Evolutionary conservation across 2,797 vertebrate species (phyloP).

Genomic region (Siniperca scherzeri): DNA sequence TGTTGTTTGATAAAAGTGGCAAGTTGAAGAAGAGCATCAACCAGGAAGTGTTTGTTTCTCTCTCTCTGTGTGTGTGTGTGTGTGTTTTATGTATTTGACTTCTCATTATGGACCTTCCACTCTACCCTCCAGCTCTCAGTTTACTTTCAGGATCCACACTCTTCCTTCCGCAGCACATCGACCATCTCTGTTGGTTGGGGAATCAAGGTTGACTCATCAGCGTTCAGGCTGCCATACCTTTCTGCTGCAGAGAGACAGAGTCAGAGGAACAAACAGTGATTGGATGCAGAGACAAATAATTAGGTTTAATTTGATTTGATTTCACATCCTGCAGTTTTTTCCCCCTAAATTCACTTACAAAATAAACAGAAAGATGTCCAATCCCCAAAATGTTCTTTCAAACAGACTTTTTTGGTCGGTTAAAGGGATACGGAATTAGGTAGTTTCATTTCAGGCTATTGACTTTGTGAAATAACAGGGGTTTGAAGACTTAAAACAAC

Average conservation of each 20-base stretch:
- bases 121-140: constrained; percentile 6
- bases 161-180: background rate
- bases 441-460: no score
- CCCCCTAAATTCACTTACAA: no score
- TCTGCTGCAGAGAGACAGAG: background rate
- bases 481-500: no score
- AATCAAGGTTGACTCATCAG: background rate
- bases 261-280: background rate
- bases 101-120: background rate
- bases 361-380: no score
- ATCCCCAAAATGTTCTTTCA: no score
- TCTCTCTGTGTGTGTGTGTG: background rate
- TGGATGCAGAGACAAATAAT: background rate
- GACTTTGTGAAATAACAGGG: no score
- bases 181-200: background rate
- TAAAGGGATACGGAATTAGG: no score
- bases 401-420: no score
- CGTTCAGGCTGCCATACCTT: background rate
- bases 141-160: constrained; percentile 61
- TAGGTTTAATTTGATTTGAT: background rate
- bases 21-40: no score
- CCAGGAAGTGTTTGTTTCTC: background rate
- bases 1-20: no score
- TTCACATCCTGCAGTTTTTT: background rate
- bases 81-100: background rate